Percentiles rank a stretch among this genome's conserved stretches.
Evolutionary conservation across 2,113 vertebrate species (phyloP).

Genomic region (Aplodontia rufa): DNA sequence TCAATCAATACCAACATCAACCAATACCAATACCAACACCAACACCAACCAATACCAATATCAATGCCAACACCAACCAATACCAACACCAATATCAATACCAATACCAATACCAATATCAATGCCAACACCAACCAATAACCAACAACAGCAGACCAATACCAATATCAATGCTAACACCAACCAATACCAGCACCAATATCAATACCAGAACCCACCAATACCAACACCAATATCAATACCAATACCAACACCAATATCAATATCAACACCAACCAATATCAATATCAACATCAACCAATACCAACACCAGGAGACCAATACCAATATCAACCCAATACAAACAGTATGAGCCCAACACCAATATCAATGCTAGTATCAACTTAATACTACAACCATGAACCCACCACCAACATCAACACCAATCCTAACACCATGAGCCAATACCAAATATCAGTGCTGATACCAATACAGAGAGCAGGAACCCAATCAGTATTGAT

Average conservation of each 20-base stretch:
- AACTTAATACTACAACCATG: background rate
- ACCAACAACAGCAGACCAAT: too few species aligned
- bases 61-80: too few species aligned
- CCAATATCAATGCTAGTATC: background rate
- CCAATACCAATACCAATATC: background rate
- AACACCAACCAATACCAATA: background rate
- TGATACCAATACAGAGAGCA: too few species aligned
- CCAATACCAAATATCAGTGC: too few species aligned
- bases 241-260: background rate
- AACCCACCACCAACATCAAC: background rate
- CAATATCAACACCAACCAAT: background rate
- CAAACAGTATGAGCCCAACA: too few species aligned
- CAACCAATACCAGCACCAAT: background rate
- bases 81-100: background rate
- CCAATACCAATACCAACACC: too few species aligned
- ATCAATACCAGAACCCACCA: too few species aligned
- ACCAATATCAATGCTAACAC: background rate
- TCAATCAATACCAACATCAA: too few species aligned
- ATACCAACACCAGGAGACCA: background rate
- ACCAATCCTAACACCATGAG: background rate
- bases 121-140: background rate
- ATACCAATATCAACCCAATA: too few species aligned
- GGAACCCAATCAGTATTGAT: too few species aligned
- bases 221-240: too few species aligned
- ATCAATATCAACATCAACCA: background rate